Evolutionary conservation across 2,113 vertebrate genomes (phyloP).

Genomic region (Poeciliopsis prolifica): DNA sequence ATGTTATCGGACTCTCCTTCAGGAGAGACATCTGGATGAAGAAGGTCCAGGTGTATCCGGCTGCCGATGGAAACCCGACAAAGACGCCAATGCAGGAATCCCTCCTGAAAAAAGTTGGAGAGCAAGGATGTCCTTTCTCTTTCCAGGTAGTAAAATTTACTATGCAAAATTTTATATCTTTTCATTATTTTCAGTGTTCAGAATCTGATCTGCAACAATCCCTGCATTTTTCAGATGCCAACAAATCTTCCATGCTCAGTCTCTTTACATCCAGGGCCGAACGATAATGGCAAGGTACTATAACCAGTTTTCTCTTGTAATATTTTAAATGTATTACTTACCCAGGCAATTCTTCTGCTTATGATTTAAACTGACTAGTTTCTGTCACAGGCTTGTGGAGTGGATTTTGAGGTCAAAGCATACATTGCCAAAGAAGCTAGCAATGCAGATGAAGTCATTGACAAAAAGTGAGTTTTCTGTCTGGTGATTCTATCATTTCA

Average conservation of each 20-base stretch:
- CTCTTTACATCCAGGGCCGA: constrained; percentile 85
- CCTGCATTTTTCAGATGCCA: constrained; percentile 77
- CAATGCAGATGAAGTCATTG: constrained; percentile 85
- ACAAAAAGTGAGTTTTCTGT: constrained; percentile 82
- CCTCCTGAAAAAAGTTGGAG: constrained; percentile 85
- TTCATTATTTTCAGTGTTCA: neutral
- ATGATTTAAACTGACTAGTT: neutral
- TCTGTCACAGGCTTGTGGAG: constrained; percentile 84
- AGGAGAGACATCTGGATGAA: constrained; percentile 88
- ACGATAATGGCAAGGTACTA: constrained; percentile 86
- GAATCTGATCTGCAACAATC: neutral
- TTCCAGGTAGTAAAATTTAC: constrained; percentile 78
- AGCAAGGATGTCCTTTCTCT: constrained; percentile 84
- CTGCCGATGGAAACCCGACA: constrained; percentile 44
- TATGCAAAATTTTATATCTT: neutral
- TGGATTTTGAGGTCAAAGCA: constrained; percentile 92
- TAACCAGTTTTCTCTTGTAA: neutral
- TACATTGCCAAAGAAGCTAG: constrained; percentile 80
- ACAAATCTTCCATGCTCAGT: constrained; percentile 89
- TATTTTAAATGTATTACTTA: neutral
- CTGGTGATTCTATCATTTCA: neutral
- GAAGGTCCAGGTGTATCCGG: constrained; percentile 83
- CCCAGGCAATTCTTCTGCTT: neutral
- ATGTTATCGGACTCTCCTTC: constrained; percentile 89
- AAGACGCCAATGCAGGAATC: constrained; percentile 83